phyloP scores from a whole-genome alignment of 2,113 vertebrate genomes.

The Pungitius pungitius region DNA sequence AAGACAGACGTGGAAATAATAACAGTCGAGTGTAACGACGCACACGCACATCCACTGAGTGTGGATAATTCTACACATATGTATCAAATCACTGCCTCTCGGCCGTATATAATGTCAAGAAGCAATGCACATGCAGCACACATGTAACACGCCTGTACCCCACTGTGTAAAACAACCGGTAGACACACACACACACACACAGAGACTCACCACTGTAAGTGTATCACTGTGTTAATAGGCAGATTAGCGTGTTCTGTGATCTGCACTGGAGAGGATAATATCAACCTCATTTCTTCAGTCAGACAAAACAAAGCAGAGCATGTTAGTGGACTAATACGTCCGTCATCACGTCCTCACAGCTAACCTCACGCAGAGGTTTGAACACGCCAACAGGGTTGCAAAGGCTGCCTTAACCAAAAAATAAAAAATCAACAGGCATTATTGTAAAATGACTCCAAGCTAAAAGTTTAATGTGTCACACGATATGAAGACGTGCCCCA shows the following conservation, averaged over 20 bases:
- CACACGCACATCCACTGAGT: conserved; percentile 42
- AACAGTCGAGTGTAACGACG: conserved; percentile 70
- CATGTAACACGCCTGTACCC: conserved; percentile 53
- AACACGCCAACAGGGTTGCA: conserved; percentile 16
- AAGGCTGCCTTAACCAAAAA: conserved; percentile 16
- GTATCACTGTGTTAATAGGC: conserved; percentile 69
- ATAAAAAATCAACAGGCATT: conserved; percentile 3
- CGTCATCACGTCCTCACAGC: conserved; percentile 37
- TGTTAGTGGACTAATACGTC: conserved; percentile 50
- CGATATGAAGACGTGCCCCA: not conserved
- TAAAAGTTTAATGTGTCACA: conserved; percentile 11
- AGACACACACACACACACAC: no score
- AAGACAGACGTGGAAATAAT: conserved; percentile 76
- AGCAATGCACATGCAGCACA: conserved; percentile 63
- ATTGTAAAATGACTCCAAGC: not conserved
- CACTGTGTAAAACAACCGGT: conserved; percentile 42
- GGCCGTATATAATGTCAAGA: conserved; percentile 48
- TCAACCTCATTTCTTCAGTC: conserved; percentile 63
- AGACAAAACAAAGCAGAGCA: conserved; percentile 62
- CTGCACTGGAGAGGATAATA: conserved; percentile 59
- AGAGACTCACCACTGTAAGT: conserved; percentile 29
- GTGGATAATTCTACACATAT: conserved; percentile 73
- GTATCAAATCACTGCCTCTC: conserved; percentile 68
- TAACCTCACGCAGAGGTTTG: conserved; percentile 7
- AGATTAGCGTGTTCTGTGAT: conserved; percentile 64